phyloP scores from a whole-genome alignment of 2,113 vertebrate genomes.

The Nyctereutes procyonoides region DNA sequence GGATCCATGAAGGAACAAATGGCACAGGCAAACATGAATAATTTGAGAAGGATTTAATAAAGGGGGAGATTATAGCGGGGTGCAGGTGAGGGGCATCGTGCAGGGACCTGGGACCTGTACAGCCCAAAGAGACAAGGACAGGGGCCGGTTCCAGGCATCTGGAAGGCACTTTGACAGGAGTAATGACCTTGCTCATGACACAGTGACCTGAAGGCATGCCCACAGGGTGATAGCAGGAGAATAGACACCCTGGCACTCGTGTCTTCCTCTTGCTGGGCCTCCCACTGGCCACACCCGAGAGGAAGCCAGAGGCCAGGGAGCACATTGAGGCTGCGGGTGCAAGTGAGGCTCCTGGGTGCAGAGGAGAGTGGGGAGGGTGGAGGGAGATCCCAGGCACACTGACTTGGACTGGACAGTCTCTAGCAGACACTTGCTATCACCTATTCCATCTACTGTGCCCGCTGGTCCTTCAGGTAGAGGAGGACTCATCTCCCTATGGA shows the following conservation, averaged over 20 bases:
- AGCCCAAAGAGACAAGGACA: background rate
- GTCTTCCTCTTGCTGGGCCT: background rate
- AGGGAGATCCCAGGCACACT: too few species aligned
- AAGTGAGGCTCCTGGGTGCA: background rate
- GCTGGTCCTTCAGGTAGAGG: background rate
- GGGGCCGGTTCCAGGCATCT: background rate
- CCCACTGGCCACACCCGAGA: background rate
- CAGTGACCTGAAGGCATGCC: background rate
- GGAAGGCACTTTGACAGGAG: background rate
- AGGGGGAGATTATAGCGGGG: background rate
- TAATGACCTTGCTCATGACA: background rate
- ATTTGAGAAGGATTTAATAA: background rate
- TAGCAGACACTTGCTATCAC: background rate
- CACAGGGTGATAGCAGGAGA: background rate
- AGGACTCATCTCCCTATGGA: background rate
- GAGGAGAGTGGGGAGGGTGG: background rate
- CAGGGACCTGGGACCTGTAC: too few species aligned
- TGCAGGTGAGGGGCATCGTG: too few species aligned
- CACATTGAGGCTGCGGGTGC: fast-evolving
- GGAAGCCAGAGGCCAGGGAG: background rate
- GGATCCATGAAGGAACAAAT: background rate
- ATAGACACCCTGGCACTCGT: background rate
- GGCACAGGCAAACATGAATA: background rate
- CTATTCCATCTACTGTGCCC: background rate
- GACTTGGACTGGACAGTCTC: background rate